These are phyloP conservation scores for Phrixothrix hirtus DNA, from an alignment of 2,888 invertebrate genomes.

Conservation along the genomic window DNA sequence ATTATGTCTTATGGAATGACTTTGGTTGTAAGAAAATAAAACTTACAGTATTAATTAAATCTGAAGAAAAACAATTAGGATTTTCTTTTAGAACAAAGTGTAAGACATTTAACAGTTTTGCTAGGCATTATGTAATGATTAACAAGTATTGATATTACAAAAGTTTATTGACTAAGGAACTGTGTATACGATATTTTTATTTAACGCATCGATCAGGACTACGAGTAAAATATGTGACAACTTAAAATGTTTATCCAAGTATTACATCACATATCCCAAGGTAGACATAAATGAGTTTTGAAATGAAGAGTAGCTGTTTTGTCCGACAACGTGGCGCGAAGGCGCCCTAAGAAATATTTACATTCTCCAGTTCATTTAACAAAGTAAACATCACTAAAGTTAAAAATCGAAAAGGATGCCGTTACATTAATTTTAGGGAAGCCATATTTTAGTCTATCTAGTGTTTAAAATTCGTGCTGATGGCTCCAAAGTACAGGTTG, in stretches of 20 bases:
- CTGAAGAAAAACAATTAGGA: too few species aligned
- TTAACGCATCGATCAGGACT: neutral
- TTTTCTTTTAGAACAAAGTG: too few species aligned
- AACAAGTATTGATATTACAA: too few species aligned
- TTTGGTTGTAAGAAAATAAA: too few species aligned
- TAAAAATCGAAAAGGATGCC: conserved; percentile 28
- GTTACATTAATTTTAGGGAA: conserved; percentile 29
- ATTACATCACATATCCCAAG: too few species aligned
- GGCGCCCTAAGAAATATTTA: conserved; percentile 19
- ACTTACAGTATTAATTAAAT: too few species aligned
- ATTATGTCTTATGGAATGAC: too few species aligned
- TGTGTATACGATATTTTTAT: too few species aligned
- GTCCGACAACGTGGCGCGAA: conserved; percentile 3
- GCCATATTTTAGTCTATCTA: conserved; percentile 38
- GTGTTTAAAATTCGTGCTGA: conserved; percentile 49
- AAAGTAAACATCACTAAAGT: conserved; percentile 24
- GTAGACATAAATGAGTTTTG: too few species aligned
- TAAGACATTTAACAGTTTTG: too few species aligned
- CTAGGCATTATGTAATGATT: too few species aligned
- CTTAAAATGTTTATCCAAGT: neutral
- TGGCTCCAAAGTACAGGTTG: conserved; percentile 50
- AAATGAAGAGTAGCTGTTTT: conserved; percentile 5
- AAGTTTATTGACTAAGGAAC: conserved; percentile 5
- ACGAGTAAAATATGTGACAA: too few species aligned
- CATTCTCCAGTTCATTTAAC: conserved; percentile 29